These are phyloP conservation scores for Resseliella maxima DNA, from an alignment of 2,888 invertebrate genomes.

Conservation along the genomic window DNA sequence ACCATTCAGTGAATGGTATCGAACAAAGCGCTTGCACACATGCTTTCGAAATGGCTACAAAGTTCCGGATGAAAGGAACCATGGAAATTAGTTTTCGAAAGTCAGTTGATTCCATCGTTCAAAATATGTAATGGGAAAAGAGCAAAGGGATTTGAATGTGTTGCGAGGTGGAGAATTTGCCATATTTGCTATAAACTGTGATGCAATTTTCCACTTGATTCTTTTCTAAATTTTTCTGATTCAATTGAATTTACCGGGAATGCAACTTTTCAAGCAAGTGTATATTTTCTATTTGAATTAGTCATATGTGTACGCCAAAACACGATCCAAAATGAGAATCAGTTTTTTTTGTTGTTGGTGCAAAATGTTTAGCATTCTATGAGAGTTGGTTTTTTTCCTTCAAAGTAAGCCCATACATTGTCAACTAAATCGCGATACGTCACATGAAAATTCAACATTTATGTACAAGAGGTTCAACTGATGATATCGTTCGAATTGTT, in stretches of 20 bases:
- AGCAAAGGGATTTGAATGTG: not conserved
- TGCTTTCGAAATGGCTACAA: not conserved
- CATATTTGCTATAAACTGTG: too few species aligned
- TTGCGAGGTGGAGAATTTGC: too few species aligned
- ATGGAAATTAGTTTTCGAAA: conserved; percentile 53
- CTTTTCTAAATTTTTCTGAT: not conserved
- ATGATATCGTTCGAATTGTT: not conserved
- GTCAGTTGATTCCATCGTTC: conserved; percentile 24
- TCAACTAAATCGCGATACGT: conserved; percentile 4
- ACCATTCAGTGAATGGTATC: conserved; percentile 41
- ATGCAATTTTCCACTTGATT: conserved; percentile 22
- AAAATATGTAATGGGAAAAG: not conserved
- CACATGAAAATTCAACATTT: not conserved
- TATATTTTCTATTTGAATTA: not conserved
- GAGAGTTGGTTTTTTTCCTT: not conserved
- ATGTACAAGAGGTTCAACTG: not conserved
- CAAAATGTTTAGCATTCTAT: not conserved
- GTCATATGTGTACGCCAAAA: not conserved
- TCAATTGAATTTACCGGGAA: not conserved
- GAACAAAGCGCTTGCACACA: not conserved
- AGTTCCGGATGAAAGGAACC: conserved; percentile 34
- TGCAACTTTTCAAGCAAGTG: not conserved
- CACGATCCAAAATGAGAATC: not conserved
- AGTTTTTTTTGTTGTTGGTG: too few species aligned
- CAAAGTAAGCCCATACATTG: not conserved